Percentiles rank a stretch among this genome's conserved stretches.
Evolutionary conservation across 2,888 invertebrate genomes (phyloP).

Genomic region (Tuta absoluta): DNA sequence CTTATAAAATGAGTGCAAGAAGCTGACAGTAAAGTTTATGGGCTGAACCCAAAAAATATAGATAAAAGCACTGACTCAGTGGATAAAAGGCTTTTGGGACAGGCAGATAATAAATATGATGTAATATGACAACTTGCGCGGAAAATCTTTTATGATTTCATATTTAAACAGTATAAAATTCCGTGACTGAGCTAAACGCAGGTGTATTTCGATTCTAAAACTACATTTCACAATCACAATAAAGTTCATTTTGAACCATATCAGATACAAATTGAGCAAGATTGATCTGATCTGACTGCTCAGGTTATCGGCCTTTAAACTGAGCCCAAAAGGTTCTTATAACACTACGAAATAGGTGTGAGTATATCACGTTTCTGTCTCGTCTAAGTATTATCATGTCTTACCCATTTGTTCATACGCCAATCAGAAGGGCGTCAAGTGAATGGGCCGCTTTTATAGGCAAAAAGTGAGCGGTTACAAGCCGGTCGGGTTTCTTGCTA

Average conservation of each 20-base stretch:
- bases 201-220: not conserved
- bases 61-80: no score
- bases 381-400: slow-evolving; percentile 21
- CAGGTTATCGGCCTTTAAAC: not conserved
- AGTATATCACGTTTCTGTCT: slow-evolving; percentile 22
- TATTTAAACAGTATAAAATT: no score
- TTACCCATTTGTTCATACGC: slow-evolving; percentile 24
- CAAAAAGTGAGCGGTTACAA: slow-evolving; percentile 47
- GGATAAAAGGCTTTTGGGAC: no score
- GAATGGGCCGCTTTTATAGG: slow-evolving; percentile 34
- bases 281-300: slow-evolving; percentile 2
- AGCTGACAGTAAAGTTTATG: no score
- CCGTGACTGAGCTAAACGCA: no score
- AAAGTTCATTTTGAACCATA: not conserved
- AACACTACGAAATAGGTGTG: not conserved
- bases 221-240: not conserved
- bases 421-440: slow-evolving; percentile 36
- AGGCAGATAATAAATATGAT: no score
- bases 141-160: no score
- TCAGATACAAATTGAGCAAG: slow-evolving; percentile 2
- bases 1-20: no score
- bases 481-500: slow-evolving; percentile 46
- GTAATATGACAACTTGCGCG: no score
- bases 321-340: not conserved
- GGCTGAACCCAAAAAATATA: no score